Evolutionary conservation across 1,140 invertebrate species (phyloP), one percentile per base, ranked within the genome.

Genomic region (Batillaria attramentaria): DNA sequence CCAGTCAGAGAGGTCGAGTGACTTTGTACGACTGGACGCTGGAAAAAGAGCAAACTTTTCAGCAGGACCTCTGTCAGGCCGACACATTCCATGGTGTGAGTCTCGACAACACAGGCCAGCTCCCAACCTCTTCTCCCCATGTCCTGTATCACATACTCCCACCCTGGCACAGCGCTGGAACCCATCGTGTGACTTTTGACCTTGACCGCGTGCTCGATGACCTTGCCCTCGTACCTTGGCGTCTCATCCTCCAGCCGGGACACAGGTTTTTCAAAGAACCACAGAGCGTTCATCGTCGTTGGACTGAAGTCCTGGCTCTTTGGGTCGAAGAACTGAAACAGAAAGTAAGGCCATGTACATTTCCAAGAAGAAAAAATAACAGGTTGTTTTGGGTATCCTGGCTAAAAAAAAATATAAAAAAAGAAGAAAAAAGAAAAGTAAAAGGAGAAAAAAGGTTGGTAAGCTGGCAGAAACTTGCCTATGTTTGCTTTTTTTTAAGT

Each of bases 131-230:
- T 70, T 42, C 42, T 70, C 20, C 68, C 68, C 68, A 70, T 70
- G 42, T 70, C 68, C 24, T 24, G 16, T 42, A 70, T 70, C 68
- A 70, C 68, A 24, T 42, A 16, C 42, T 70, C 68, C 68, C 68
- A 70, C 4, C 68, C 39, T 18, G 62, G n/a, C 3, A 37, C 28
- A 5, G 62, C 4, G 41, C 68, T 46, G 6, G 41, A 18, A 4
- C 41, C 41, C 20, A 28, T 46, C 18, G 68, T n/a, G 68, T 43
- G 68, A 18, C 42, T 70, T 20, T 70, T 70, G 41, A 70, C 68
- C 68, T 70, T 70, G 42, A 70, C 68, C n/a, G 68, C 68, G 41
- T 70, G 68, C 68, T 70, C 68, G 35, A 70, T 70, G 68, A 70
- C 68, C 68, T 70, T 70, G 68, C 68, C 68, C 68, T 70, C 68